Percentiles rank a stretch among this genome's conserved stretches.
These are phyloP conservation scores for Lasioglossum pauxillum DNA, from an alignment of 2,888 invertebrate genomes.

Conservation along the genomic window DNA sequence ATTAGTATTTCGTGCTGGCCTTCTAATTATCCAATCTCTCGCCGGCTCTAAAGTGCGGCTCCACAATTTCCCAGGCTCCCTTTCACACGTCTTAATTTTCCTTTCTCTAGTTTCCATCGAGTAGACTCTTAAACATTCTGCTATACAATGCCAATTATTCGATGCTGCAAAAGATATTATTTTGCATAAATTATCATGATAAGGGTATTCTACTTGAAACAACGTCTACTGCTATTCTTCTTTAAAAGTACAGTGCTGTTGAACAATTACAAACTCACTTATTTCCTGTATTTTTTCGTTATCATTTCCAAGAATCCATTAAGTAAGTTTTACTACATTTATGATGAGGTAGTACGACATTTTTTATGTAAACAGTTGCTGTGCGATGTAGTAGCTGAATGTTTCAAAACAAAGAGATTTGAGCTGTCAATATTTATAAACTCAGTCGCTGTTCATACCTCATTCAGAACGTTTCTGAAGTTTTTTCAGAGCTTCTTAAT, in stretches of 20 bases:
- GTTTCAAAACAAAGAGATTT: background rate
- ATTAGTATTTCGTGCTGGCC: background rate
- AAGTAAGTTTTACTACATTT: background rate
- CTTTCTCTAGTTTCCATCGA: background rate
- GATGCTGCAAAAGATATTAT: background rate
- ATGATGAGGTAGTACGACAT: background rate
- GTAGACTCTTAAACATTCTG: background rate
- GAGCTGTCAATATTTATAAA: background rate
- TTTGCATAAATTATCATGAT: background rate
- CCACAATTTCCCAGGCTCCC: background rate
- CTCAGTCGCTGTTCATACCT: background rate
- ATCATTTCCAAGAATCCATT: background rate
- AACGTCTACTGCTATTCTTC: background rate
- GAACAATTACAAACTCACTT: no score
- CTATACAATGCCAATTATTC: background rate
- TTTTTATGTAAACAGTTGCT: background rate
- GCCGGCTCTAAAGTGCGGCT: background rate
- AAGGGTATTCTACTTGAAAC: background rate
- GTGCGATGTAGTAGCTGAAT: background rate
- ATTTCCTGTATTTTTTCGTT: background rate
- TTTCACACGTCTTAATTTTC: background rate
- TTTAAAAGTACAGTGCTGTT: background rate
- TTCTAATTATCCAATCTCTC: background rate
- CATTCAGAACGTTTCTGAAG: no score
- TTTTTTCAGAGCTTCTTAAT: no score